Percentiles rank a stretch among this genome's conserved stretches.
phyloP scores from a whole-genome alignment of 2,113 vertebrate genomes.

The Festucalex cinctus region DNA sequence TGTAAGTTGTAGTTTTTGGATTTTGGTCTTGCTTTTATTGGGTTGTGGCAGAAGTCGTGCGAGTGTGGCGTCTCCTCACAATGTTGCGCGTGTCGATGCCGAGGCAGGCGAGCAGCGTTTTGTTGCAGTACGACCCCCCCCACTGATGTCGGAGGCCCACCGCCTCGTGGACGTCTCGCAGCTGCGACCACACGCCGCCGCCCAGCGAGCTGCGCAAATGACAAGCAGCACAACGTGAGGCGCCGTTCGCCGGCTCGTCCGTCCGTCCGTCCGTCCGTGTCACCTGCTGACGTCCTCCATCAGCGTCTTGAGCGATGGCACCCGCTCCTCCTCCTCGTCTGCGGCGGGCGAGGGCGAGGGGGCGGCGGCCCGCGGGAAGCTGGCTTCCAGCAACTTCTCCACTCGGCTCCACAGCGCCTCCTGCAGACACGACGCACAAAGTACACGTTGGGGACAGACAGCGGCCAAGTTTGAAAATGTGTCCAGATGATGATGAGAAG shows the following conservation, averaged over 20 bases:
- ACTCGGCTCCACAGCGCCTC: slow-evolving; percentile 78
- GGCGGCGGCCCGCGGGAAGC: slow-evolving; percentile 78
- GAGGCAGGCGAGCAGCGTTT: slow-evolving; percentile 89
- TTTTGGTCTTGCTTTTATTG: too few species aligned
- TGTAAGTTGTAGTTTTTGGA: too few species aligned
- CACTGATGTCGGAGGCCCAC: slow-evolving; percentile 90
- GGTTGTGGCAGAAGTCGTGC: too few species aligned
- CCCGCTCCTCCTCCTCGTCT: slow-evolving; percentile 56
- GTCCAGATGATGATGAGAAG: too few species aligned
- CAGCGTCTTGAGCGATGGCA: slow-evolving; percentile 75
- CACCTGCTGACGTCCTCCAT: slow-evolving; percentile 62
- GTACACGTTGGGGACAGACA: not conserved
- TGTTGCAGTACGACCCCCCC: slow-evolving; percentile 98
- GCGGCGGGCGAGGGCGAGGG: slow-evolving; percentile 25
- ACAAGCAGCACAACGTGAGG: slow-evolving; percentile 1
- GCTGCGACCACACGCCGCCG: slow-evolving; percentile 80
- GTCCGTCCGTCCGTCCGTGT: too few species aligned
- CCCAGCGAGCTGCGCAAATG: slow-evolving; percentile 65
- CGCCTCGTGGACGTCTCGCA: slow-evolving; percentile 90
- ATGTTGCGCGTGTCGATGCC: slow-evolving; percentile 98
- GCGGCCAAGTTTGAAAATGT: too few species aligned
- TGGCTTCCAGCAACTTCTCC: slow-evolving; percentile 84
- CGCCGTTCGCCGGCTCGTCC: too few species aligned
- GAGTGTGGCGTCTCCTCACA: slow-evolving; percentile 72
- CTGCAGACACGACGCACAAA: slow-evolving; percentile 52